Evolutionary conservation across 2,113 vertebrate species (phyloP), one percentile per base, ranked within the genome.

Genomic region (Thalassarche chlororhynchos): DNA sequence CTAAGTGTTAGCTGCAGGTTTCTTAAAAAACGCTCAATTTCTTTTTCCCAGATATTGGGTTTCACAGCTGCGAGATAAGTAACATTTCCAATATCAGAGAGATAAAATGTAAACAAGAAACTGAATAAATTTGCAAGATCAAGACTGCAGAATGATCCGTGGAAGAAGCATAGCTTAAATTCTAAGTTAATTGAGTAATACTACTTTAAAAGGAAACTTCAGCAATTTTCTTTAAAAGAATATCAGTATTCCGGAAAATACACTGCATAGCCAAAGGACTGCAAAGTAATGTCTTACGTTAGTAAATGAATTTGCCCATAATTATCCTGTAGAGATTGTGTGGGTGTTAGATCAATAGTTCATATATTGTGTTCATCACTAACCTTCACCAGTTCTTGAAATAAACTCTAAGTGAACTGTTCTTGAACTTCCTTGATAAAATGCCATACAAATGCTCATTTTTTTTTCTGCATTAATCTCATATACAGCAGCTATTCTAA

Each of bases 351-450:
- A 93, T 91, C 70, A 96, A 42, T 83, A 68, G 20, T 54, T 96
- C 14, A 79, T 47, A 64, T 26, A 32, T 46, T 91, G 17, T 82
- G 25, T 44, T 86, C 26, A 70, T 74, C 55, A 36, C 44, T 97
- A 77, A 94, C 34, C 87, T 95, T 94, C 75, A 97, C n/a, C 10
- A 24, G 38, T 85, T 68, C 38, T 79, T 81, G 92, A 82, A 89
- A 72, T 86, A 92, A 94, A 93, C 40, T 92, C 36, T 55, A 95
- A 89, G 80, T 31, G 40, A 93, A 98, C 58, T 92, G 15, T 69
- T 96, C 69, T 65, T 94, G 75, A 96, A 95, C 38, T 96, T 96
- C 87, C 36, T 80, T 91, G 83, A 91, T 76, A 90, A 96, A 96
- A 91, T 84, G 26, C 18, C 57, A 83, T 78, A 29, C 28, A 84